Base-by-base conservation (phyloP, 2,113 vertebrate species). In the Bothrops jararaca region DNA sequence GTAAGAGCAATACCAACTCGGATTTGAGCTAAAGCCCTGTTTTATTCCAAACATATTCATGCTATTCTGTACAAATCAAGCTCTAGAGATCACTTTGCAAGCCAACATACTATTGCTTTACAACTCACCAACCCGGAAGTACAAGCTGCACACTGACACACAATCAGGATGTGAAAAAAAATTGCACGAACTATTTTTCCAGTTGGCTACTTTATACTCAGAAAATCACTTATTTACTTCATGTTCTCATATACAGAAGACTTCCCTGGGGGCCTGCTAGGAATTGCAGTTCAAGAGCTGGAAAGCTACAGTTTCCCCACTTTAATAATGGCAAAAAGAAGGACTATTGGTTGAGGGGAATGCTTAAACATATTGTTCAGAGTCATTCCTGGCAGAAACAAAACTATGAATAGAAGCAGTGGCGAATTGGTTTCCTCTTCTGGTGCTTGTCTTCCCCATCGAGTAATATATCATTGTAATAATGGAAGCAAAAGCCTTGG, bases 381-480 rank as follows among this genome's bases (percentile, higher is more conserved):
- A 96, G 93, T 60, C 94, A 9, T 39, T 48, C 34, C 90, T 64
- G 74, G 93, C 93, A 93, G 89, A 94, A 85, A 85, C 57, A n/a
- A 86, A 18, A 48, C 92, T 52, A 86, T 56, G 96, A 95, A 92
- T 92, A 94, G 95, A 94, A 93, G 80, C 3, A 2, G 95, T 94
- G 92, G 18, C 4, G 58, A 48, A 45, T 34, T 34, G 45, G 60
- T 85, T 94, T 56, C 94, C 90, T 91, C 48, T 95, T 95, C 95
- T 91, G 94, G 60, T 60, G 89, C 80, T 93, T 91, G 74, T 93
- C 94, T 94, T 89, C 90, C 89, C 94, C 93, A 92, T 89, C 91
- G 87, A 95, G 94, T 92, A 92, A 39, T 96, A 95, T 85, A 97
- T 96, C 96, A 95, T 88, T 94, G 95, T 95, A 93, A 95, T 95